Evolutionary conservation across 2,113 vertebrate species (phyloP).

Genomic region (Chionomys nivalis): DNA sequence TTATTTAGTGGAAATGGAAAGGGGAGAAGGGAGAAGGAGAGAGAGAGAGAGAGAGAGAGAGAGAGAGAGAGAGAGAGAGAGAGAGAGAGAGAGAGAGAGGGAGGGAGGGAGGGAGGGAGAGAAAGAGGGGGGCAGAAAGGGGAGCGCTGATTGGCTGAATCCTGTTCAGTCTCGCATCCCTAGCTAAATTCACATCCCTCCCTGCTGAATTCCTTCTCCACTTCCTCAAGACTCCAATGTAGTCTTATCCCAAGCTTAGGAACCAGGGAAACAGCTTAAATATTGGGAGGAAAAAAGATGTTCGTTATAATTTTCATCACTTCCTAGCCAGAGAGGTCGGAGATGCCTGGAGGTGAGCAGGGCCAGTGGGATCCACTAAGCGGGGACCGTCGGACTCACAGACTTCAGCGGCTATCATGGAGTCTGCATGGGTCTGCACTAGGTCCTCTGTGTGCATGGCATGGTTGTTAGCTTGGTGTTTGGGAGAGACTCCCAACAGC

Average conservation of each 20-base stretch:
- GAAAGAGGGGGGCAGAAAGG: no score
- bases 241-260: not conserved
- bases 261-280: not conserved
- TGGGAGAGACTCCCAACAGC: not conserved
- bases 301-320: not conserved
- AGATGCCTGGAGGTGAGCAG: not conserved
- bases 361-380: not conserved
- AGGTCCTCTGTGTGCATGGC: not conserved
- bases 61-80: no score
- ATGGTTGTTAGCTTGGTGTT: not conserved
- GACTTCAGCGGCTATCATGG: not conserved
- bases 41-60: no score
- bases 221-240: not conserved
- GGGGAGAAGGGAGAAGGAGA: no score
- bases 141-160: not conserved
- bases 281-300: not conserved
- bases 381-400: not conserved
- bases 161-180: not conserved
- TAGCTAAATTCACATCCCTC: not conserved
- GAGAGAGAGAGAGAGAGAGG: no score
- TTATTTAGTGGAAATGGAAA: no score
- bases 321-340: not conserved
- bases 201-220: not conserved
- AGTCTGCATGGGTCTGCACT: not conserved
- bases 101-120: rapidly evolving